Evolutionary conservation across 2,113 vertebrate species (phyloP), one percentile per base, ranked within the genome.

Genomic region (Pelecanus crispus): DNA sequence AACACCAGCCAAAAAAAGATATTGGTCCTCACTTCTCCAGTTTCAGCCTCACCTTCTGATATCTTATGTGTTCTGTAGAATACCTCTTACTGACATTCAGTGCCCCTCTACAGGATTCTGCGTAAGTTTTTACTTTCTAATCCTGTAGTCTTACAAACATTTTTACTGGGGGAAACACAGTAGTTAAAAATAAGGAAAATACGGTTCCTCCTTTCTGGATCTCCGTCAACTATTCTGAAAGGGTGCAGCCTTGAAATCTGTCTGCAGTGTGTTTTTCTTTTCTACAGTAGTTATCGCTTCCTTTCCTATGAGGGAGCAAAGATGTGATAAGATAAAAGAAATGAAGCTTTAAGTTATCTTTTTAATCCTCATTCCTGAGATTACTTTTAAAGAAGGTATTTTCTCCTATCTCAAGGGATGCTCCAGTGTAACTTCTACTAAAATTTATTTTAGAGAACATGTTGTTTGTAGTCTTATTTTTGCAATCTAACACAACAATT

Each of bases 241-340:
- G 63, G 63, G 28, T 97, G 68, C 83, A 95, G 70, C 90, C 88
- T 97, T 88, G 52, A 90, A 94, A 90, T 94, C 80, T 91, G n/a
- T 55, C 73, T 93, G 85, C 66, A n/a, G 25, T 52, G 42, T 90
- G 72, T 78, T 92, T 86, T 96, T 95, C 92, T 96, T 97, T 97
- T 94, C 72, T 70, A 87, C 47, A 88, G 93, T 87, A 95, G 87
- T 97, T 97, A 98, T 98, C 92, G 3, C 86, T 95, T 93, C 68
- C 0, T 86, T 94, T 95, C 89, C 88, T 94, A 10, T 84, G 96
- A 97, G 90, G 92, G 88, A 98, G 94, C 78, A 92, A 90, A 97
- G 97, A 97, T 97, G 61, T 71, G 96, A 98, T 98, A 97, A 98
- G 97, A 98, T 97, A 97, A 97, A 98, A 97, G 96, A 98, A 98